Evolutionary conservation across 2,888 invertebrate species (phyloP), one percentile per base, ranked within the genome.

Genomic region (Smittia sp.): DNA sequence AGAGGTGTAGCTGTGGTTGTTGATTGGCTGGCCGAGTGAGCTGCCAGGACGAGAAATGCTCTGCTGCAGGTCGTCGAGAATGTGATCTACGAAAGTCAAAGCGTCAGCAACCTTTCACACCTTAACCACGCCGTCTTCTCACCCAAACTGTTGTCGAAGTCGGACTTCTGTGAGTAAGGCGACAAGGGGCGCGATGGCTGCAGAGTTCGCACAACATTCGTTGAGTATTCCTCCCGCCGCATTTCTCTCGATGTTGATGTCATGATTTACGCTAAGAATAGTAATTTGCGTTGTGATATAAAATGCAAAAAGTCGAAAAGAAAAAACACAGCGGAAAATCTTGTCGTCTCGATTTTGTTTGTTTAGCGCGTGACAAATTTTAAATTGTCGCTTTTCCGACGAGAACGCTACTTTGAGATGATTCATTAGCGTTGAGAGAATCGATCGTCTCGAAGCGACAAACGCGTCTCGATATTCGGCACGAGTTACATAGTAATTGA

Each of bases 61-160:
- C 25, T 76, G 74, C 67, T 77, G 76, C 15, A 77, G 72, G 74
- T 77, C 77, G 24, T 77, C 77, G 9, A 77, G 74, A n/a, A 77
- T 75, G 27, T 76, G 74, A 74, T 77, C 77, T 77, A 58, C 2
- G 75, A 75, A 54, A 38, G 6, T n/a, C n/a, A n/a, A n/a, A n/a
- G n/a, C n/a, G n/a, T n/a, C n/a, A n/a, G n/a, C n/a, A 20, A 67
- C 6, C 1, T 63, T 63, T 22, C 27, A 63, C 13, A 2, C 6
- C n/a, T 27, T 25, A 25, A 13, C 11, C n/a, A 65, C 41, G 27
- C n/a, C n/a, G n/a, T n/a, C n/a, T n/a, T n/a, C 73, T 76, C 62
- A 76, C 77, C 77, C 65, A 77, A 75, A 72, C 76, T 77, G 58
- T 74, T 76, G 72, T 77, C 76, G 65, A 76, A 74, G 63, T 76